Conservation (phyloP, 1,140 invertebrate species). For the Arctopsyche grandis region DNA sequence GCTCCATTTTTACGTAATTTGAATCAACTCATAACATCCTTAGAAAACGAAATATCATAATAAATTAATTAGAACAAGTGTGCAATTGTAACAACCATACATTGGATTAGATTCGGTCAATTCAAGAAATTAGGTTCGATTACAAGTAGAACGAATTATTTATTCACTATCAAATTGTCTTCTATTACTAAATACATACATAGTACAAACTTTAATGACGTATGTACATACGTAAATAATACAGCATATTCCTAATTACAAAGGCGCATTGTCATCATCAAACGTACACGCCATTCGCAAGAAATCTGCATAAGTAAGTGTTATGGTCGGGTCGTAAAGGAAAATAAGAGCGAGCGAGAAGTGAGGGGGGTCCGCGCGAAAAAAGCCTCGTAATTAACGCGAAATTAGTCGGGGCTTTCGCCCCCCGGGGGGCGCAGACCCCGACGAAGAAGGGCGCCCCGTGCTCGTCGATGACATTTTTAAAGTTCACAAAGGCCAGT, state of each 20-base stretch:
- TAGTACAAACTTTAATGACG: no score
- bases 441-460: background rate
- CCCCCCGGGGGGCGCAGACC: conserved; percentile 15
- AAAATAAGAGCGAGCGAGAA: conserved; percentile 46
- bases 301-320: conserved; percentile 53
- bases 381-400: conserved; percentile 55
- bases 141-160: no score
- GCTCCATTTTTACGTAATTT: no score
- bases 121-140: no score
- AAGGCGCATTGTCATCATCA: conserved; percentile 45
- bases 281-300: conserved; percentile 1
- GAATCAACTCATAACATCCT: no score
- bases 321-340: conserved; percentile 51
- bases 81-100: no score
- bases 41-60: no score
- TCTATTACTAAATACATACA: no score
- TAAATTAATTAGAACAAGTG: no score
- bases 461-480: conserved; percentile 47
- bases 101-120: no score
- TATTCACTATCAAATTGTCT: no score
- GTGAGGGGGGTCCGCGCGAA: conserved; percentile 41
- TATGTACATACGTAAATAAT: no score
- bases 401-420: conserved; percentile 51
- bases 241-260: background rate
- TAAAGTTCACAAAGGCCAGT: conserved; percentile 44